A percentile compares a stretch with the other conserved stretches of the same genome.
Conservation (phyloP, 2,888 invertebrate genomes). For the Atherix ibis region DNA sequence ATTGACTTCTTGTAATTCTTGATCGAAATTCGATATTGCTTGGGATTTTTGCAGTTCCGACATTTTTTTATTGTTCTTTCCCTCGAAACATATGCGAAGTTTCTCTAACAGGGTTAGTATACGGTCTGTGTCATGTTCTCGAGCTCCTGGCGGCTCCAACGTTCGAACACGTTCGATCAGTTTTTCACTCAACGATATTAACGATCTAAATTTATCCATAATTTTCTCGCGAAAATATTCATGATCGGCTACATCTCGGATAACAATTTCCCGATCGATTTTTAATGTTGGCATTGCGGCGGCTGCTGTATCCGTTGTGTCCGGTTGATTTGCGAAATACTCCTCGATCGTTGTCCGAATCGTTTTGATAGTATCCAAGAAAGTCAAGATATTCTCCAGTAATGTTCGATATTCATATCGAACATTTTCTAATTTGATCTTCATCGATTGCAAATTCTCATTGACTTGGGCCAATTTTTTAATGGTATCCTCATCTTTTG, state of each 20-base stretch:
- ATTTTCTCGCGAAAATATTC: slow-evolving; percentile 47
- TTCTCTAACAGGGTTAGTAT: slow-evolving; percentile 45
- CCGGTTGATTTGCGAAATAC: slow-evolving; percentile 34
- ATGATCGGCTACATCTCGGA: slow-evolving; percentile 43
- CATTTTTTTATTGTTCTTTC: slow-evolving; percentile 42
- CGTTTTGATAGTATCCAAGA: slow-evolving; percentile 49
- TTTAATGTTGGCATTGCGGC: too few species aligned
- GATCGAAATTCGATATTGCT: slow-evolving; percentile 50
- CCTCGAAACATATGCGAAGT: slow-evolving; percentile 46
- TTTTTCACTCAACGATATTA: slow-evolving; percentile 50
- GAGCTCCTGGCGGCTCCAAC: slow-evolving; percentile 52
- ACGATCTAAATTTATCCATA: slow-evolving; percentile 46
- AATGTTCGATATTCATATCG: slow-evolving; percentile 55
- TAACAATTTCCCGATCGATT: slow-evolving; percentile 36
- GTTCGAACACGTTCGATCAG: slow-evolving; percentile 49
- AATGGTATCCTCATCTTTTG: slow-evolving; percentile 38
- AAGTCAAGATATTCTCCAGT: slow-evolving; percentile 50
- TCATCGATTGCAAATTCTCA: slow-evolving; percentile 47
- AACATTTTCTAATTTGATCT: slow-evolving; percentile 47
- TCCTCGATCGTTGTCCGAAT: slow-evolving; percentile 44
- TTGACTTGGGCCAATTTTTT: slow-evolving; percentile 44
- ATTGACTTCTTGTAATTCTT: slow-evolving; percentile 55
- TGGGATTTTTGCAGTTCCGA: slow-evolving; percentile 47
- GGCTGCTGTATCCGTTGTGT: slow-evolving; percentile 10
- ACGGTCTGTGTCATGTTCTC: slow-evolving; percentile 51